Evolutionary conservation across 2,888 invertebrate species (phyloP), one percentile per base, ranked within the genome.

Genomic region (Drosophila sordidula): DNA sequence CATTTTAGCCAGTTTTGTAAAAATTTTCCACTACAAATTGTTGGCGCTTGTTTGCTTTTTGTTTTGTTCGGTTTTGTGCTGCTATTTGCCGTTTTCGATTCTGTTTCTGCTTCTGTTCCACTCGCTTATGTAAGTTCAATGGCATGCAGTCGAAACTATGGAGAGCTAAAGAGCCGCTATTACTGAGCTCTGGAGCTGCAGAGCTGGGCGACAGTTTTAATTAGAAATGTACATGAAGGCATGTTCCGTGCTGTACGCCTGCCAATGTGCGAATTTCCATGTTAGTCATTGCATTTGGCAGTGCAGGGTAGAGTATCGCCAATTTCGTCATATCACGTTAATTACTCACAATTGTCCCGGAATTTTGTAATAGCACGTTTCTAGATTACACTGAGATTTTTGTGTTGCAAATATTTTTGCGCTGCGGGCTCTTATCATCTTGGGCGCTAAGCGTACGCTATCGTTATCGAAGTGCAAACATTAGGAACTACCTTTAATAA

Each of bases 61-160:
- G 38, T 34, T 18, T 32, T 32, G 50, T 14, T 58, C 26, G 22
- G 18, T 36, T 51, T 52, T 72, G 57, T 51, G 75, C 47, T 62
- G 65, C 45, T 65, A 42, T 62, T 62, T 72, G 71, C 47, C 59
- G 65, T 75, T 85, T 81, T 81, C 74, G 66, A 58, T 80, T 29
- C 49, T 56, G 39, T 29, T 29, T 29, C 55, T 36, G 36, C 36
- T 52, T 51, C 63, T 12, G 42, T 49, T 51, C 38, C 62, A 54
- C 32, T 57, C 42, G 85, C 82, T 83, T 83, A 83, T 82, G 79
- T 83, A 85, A 87, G 88, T 81, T 79, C 88, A 87, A 76, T 87
- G 88, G 86, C 82, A 83, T 79, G 70, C 69, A 52, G 65, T 47
- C 42, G 29, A 22, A 46, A 32, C 55, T 55, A 39, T 34, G 44